A percentile compares a stretch with the other conserved stretches of the same genome.
Conservation (phyloP, 2,797 vertebrate species). For the Phataginus tricuspis region DNA sequence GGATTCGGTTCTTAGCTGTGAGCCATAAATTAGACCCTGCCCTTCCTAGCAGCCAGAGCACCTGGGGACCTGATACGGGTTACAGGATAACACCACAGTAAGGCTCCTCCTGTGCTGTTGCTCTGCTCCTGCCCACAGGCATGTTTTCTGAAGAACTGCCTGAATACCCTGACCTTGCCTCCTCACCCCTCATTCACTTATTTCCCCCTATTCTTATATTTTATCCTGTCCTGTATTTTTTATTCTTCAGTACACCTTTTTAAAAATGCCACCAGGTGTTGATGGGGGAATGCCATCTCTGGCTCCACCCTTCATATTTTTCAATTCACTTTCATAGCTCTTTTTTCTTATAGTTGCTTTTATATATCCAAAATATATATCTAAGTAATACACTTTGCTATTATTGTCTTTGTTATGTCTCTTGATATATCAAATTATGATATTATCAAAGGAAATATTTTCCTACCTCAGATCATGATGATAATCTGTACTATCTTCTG, state of each 20-base stretch:
- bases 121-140: background rate
- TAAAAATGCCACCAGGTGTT: background rate
- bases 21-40: background rate
- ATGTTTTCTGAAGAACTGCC: background rate
- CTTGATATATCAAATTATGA: no score
- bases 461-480: background rate
- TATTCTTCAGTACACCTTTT: background rate
- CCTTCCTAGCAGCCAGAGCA: background rate
- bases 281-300: background rate
- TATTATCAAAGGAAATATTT: background rate
- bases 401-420: background rate
- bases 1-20: background rate
- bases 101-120: rapidly evolving
- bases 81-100: rapidly evolving
- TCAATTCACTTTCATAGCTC: background rate
- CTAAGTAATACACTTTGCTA: background rate
- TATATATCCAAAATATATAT: background rate
- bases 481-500: background rate
- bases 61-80: background rate
- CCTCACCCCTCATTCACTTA: background rate
- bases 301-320: background rate
- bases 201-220: background rate
- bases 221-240: background rate
- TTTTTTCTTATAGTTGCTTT: no score
- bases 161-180: rapidly evolving